Percentiles rank a stretch among this genome's conserved stretches.
phyloP scores from a whole-genome alignment of 1,140 invertebrate species.

The Dermatophagoides farinae region DNA sequence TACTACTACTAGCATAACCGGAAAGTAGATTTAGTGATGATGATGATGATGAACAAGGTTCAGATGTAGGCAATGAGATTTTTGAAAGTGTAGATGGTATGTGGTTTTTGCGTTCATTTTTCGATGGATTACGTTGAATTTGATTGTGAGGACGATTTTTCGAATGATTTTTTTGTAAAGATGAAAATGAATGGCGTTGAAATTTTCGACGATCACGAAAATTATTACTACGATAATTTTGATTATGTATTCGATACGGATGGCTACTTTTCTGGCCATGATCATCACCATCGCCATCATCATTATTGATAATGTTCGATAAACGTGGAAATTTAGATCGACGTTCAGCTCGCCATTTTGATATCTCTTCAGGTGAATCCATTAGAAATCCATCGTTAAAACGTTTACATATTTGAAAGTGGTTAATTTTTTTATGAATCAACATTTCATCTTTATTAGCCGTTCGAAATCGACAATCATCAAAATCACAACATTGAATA shows the following conservation, averaged over 20 bases:
- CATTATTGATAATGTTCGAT: background rate
- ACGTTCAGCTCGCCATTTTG: slow-evolving; percentile 7
- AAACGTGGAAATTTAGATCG: slow-evolving; percentile 2
- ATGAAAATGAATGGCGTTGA: too few relatives aligned
- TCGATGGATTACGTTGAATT: too few relatives aligned
- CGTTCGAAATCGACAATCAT: background rate
- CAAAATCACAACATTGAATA: slow-evolving; percentile 1
- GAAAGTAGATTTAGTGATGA: too few relatives aligned
- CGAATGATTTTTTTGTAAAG: too few relatives aligned
- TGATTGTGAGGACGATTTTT: too few relatives aligned
- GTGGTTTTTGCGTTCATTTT: too few relatives aligned
- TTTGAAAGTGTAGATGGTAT: too few relatives aligned
- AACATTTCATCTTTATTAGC: too few relatives aligned
- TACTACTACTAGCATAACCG: too few relatives aligned
- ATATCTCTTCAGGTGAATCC: slow-evolving; percentile 1
- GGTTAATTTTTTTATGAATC: background rate
- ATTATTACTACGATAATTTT: background rate
- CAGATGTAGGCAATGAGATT: too few relatives aligned
- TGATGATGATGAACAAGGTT: too few relatives aligned
- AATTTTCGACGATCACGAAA: too few relatives aligned
- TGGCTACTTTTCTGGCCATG: background rate
- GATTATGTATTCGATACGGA: background rate
- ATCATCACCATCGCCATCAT: background rate
- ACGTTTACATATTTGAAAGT: background rate
- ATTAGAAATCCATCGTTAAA: background rate